Conservation (phyloP, 53 echinoderm and acorn worm species). For the Paracentrotus lividus region DNA sequence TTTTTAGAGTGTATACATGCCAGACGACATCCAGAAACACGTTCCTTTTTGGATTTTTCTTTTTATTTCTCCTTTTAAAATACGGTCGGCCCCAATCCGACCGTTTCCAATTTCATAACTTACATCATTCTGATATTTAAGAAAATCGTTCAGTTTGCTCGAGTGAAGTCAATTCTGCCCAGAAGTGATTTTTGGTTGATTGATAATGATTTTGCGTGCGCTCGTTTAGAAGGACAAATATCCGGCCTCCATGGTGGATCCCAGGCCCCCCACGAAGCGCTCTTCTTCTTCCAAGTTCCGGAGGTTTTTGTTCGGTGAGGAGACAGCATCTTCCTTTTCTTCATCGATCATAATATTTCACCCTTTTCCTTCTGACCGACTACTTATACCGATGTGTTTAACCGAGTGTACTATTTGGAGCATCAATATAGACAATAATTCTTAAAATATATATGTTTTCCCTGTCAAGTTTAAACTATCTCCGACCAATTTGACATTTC, state of each 20-base stretch:
- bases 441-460: background rate
- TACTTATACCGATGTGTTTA: background rate
- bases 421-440: background rate
- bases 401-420: background rate
- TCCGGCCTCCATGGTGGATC: conserved; percentile 24
- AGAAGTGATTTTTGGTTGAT: conserved; percentile 53
- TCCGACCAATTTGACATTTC: no score
- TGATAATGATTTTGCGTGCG: conserved; percentile 53
- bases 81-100: background rate
- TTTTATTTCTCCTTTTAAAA: background rate
- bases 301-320: conserved; percentile 26
- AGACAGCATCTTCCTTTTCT: conserved; percentile 12
- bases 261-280: background rate
- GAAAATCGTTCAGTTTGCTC: conserved; percentile 9
- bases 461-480: no score
- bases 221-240: conserved; percentile 49
- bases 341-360: conserved; percentile 37
- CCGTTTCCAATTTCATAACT: conserved; percentile 36
- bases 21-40: no score
- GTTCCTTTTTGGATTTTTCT: no score
- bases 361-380: background rate
- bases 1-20: no score
- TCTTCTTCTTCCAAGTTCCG: conserved; percentile 9
- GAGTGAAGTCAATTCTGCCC: conserved; percentile 11
- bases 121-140: background rate